phyloP scores from a whole-genome alignment of 1,140 invertebrate genomes.

The Lepidurus couesii region DNA sequence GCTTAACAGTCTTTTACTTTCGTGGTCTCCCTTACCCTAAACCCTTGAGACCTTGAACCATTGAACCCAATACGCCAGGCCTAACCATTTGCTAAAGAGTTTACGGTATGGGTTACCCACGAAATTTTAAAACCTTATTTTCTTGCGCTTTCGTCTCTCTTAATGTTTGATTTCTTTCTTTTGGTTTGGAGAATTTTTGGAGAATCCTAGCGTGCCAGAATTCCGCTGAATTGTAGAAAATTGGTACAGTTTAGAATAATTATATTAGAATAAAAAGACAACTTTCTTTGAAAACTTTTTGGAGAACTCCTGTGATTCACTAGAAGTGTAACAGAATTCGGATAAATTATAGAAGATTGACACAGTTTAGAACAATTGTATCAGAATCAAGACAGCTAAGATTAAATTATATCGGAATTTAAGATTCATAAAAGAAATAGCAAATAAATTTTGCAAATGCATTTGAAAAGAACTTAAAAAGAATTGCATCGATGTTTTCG shows the following conservation, averaged over 20 bases:
- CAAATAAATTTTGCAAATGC: no score
- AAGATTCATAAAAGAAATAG: no score
- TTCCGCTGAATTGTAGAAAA: not conserved
- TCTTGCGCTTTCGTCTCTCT: not conserved
- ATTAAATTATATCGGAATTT: no score
- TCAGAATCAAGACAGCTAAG: no score
- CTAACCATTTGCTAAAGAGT: conserved; percentile 23
- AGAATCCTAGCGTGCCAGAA: not conserved
- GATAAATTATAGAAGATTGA: no score
- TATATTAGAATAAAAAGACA: no score
- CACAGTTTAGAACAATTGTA: no score
- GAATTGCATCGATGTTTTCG: not conserved
- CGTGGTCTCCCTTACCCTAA: not conserved
- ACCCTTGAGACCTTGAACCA: not conserved
- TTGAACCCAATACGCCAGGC: not conserved
- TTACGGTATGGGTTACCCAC: not conserved
- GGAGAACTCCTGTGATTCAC: no score
- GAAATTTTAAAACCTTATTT: not conserved
- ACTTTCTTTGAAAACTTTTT: no score
- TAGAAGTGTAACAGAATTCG: no score
- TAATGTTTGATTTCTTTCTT: not conserved
- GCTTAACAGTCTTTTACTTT: not conserved
- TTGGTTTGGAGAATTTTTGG: not conserved
- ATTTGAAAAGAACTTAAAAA: no score
- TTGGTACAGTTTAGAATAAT: no score